Percentiles rank a stretch among this genome's conserved stretches.
Conservation (phyloP, 2,113 vertebrate species). For the Chaetorhynchus papuensis region DNA sequence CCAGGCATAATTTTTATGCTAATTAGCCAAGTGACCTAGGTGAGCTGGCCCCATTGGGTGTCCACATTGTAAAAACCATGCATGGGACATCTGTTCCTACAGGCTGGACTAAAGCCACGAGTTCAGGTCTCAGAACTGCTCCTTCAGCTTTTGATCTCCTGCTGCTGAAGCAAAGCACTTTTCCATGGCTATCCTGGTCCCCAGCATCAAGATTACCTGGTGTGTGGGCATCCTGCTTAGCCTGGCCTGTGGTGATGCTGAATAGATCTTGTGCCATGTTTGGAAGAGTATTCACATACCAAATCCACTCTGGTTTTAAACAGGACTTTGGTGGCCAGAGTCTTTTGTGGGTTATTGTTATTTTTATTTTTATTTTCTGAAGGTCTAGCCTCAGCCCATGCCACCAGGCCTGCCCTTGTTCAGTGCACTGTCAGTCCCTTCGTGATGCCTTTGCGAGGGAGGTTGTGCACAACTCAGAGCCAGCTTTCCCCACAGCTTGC, state of each 20-base stretch:
- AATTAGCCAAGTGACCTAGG: background rate
- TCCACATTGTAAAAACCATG: background rate
- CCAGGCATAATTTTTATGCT: background rate
- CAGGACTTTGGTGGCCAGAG: background rate
- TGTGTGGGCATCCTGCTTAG: background rate
- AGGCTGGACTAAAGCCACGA: background rate
- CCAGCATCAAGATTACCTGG: background rate
- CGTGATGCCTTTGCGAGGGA: background rate
- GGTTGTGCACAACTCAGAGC: rapidly evolving
- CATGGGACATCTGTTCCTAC: background rate
- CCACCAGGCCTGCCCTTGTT: background rate
- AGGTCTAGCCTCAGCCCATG: background rate
- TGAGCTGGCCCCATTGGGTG: background rate
- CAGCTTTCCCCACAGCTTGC: background rate
- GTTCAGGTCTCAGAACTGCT: background rate
- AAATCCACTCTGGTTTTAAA: background rate
- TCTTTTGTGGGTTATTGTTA: background rate
- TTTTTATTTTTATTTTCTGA: background rate
- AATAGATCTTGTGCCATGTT: background rate
- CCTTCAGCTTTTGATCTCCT: background rate
- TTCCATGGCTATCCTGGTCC: background rate
- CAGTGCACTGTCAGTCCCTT: background rate
- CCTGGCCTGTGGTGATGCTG: background rate
- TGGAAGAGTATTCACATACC: background rate
- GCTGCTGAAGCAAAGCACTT: background rate